Evolutionary conservation across 2,797 vertebrate species (phyloP).

Genomic region (Salmo trutta): DNA sequence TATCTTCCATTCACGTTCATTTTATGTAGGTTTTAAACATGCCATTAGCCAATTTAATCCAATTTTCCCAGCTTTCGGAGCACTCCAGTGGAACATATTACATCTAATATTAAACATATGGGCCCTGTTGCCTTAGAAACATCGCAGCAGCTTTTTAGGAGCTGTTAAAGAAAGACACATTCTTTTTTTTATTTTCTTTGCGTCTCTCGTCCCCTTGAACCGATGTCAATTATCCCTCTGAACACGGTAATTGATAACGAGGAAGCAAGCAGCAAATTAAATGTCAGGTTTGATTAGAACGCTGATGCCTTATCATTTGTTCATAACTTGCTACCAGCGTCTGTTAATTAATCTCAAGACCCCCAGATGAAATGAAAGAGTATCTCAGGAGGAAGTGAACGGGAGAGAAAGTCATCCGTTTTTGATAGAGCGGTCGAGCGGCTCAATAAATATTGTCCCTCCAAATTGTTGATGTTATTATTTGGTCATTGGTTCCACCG

Average conservation of each 20-base stretch:
- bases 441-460: slow-evolving; percentile 75
- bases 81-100: slow-evolving; percentile 84
- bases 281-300: slow-evolving; percentile 80
- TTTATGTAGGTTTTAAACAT: slow-evolving; percentile 85
- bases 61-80: slow-evolving; percentile 81
- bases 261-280: slow-evolving; percentile 82
- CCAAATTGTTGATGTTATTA: slow-evolving; percentile 75
- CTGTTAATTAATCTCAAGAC: slow-evolving; percentile 78
- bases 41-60: slow-evolving; percentile 86
- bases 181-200: slow-evolving; percentile 17
- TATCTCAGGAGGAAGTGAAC: slow-evolving; percentile 50
- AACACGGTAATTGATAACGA: slow-evolving; percentile 77
- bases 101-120: slow-evolving; percentile 87
- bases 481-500: slow-evolving; percentile 74
- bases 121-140: slow-evolving; percentile 71
- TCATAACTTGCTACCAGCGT: slow-evolving; percentile 80
- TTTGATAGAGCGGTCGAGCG: slow-evolving; percentile 56
- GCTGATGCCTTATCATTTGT: slow-evolving; percentile 83
- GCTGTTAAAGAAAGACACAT: slow-evolving; percentile 67
- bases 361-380: slow-evolving; percentile 64
- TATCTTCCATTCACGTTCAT: slow-evolving; percentile 81
- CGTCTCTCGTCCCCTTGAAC: slow-evolving; percentile 63
- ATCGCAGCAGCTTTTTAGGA: slow-evolving; percentile 56
- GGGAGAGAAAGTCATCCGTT: slow-evolving; percentile 68
- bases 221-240: slow-evolving; percentile 73